phyloP scores from a whole-genome alignment of 2,888 invertebrate species.

The Schrankia costaestrigalis region DNA sequence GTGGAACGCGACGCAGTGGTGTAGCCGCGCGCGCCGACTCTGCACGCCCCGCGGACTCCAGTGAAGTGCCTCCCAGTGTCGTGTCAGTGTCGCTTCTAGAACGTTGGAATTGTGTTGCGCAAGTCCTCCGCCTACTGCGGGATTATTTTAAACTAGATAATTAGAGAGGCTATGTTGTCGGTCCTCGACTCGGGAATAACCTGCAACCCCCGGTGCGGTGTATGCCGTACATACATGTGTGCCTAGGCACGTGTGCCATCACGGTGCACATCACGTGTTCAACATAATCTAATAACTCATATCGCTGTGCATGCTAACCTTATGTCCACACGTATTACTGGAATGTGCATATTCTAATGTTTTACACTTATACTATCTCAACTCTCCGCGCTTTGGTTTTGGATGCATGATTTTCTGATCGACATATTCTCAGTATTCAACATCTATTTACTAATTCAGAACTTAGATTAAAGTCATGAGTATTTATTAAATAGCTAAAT shows the following conservation, averaged over 20 bases:
- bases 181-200: constrained; percentile 30
- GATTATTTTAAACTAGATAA: constrained; percentile 75
- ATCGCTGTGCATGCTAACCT: constrained; percentile 40
- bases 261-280: constrained; percentile 48
- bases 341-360: constrained; percentile 21
- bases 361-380: constrained; percentile 16
- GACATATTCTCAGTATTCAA: no score
- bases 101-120: constrained; percentile 75
- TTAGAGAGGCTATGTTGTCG: constrained; percentile 52
- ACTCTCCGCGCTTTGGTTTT: constrained; percentile 20
- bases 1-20: constrained; percentile 78
- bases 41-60: constrained; percentile 68
- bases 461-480: no score
- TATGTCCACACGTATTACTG: constrained; percentile 15
- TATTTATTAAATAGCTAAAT: no score
- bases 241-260: constrained; percentile 47
- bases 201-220: constrained; percentile 47
- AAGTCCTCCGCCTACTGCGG: constrained; percentile 73
- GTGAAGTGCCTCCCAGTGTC: constrained; percentile 74
- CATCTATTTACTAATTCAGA: no score
- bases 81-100: constrained; percentile 78
- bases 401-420: constrained; percentile 26
- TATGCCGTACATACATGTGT: constrained; percentile 42
- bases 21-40: constrained; percentile 73
- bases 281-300: constrained; percentile 41